Base-by-base conservation (phyloP, 2,113 vertebrate species). In the Canis aureus region DNA sequence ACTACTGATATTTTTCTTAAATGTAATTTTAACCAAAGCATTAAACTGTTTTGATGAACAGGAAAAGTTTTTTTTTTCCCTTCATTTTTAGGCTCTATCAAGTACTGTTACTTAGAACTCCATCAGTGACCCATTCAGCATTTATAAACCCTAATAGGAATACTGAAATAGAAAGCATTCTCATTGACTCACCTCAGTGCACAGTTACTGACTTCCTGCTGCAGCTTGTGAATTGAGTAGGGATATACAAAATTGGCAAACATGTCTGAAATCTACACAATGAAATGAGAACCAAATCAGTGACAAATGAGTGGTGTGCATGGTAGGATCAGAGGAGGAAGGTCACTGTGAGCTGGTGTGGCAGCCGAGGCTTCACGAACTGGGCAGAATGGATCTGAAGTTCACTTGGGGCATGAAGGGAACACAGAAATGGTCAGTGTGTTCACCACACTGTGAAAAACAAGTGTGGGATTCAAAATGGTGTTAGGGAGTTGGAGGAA, bases 181-280 rank as follows among this genome's bases (percentile, higher is more conserved):
- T 92, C 38, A 79, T 11, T 79, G 73, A 79, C 43, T 94, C 53
- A 17, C 71, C 55, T 82, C 71, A 66, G 8, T 22, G 74, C 69
- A 80, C 35, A 79, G 88, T 81, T 94, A 57, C 57, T 55, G 20
- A 23, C 38, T 83, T 92, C 5, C 84, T 80, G 51, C 88, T 84
- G 9, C 11, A 88, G 78, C 62, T 82, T 86, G 12, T 43, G 29
- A 27, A 25, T n/a, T 83, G 62, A 76, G 85, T 95, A 74, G 38
- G 64, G 23, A 95, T 83, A 92, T 78, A 83, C 19, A 64, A 85
- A 94, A 64, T 74, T 59, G 71, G 66, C 35, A 95, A 96, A 73
- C 9, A 53, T 32, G 43, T 57, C 62, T 89, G 74, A 89, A 92
- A 49, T 80, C 27, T 92, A 22, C 38, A 55, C 6, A 93, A 67